Evolutionary conservation across 2,113 vertebrate species (phyloP).

Genomic region (Turdus rufiventris): DNA sequence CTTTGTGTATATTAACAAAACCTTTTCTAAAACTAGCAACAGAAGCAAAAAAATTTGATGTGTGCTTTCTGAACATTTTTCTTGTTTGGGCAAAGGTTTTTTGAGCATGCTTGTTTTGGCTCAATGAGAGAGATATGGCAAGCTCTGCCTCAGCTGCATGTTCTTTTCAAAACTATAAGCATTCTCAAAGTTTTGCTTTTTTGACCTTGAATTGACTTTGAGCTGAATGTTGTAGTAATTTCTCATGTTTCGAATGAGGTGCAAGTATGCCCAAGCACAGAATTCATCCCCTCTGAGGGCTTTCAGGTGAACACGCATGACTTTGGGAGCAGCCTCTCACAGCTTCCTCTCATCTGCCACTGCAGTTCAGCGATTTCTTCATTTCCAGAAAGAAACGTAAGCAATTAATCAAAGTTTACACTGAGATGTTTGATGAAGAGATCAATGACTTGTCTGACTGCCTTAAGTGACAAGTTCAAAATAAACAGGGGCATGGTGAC

Average conservation of each 20-base stretch:
- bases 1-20: neutral
- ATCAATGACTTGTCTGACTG: neutral
- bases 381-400: neutral
- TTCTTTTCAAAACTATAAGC: neutral
- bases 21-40: neutral
- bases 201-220: neutral
- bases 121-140: neutral
- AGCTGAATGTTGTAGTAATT: neutral
- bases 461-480: neutral
- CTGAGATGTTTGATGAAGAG: slow-evolving; percentile 1
- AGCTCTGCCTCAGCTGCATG: neutral
- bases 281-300: neutral
- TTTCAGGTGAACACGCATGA: neutral
- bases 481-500: neutral
- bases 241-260: neutral
- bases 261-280: neutral
- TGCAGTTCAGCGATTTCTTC: neutral
- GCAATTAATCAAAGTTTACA: neutral
- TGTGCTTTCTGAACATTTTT: neutral
- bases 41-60: neutral
- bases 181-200: neutral
- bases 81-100: neutral
- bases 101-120: neutral
- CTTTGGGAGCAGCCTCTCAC: neutral
- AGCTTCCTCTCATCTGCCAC: neutral